Evolutionary conservation across 2,888 invertebrate species (phyloP).

Genomic region (Ellobium chinense): DNA sequence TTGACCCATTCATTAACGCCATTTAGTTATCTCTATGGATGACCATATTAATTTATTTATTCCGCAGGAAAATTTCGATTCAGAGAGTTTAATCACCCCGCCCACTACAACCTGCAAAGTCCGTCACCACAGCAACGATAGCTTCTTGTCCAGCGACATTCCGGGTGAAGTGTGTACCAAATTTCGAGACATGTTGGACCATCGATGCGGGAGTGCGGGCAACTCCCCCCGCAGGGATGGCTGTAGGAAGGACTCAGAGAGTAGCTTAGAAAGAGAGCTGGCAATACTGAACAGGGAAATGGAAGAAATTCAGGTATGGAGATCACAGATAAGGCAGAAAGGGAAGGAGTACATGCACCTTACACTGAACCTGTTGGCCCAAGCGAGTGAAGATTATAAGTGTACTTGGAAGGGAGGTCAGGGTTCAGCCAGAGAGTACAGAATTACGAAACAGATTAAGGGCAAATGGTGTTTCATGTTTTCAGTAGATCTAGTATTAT

Average conservation of each 20-base stretch:
- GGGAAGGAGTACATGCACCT: no score
- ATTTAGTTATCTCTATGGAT: not conserved
- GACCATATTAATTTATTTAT: conserved; percentile 26
- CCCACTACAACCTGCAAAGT: conserved; percentile 66
- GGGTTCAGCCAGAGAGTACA: no score
- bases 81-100: conserved; percentile 62
- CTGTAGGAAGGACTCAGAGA: conserved; percentile 69
- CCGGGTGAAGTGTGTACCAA: conserved; percentile 70
- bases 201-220: conserved; percentile 59
- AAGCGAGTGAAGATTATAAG: no score
- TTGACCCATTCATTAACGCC: not conserved
- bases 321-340: conserved; percentile 77
- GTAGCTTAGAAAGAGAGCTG: conserved; percentile 81
- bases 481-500: no score
- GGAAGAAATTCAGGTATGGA: conserved; percentile 80
- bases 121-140: conserved; percentile 75
- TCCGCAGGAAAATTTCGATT: conserved; percentile 71
- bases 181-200: conserved; percentile 73
- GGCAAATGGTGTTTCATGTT: no score
- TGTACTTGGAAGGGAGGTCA: no score
- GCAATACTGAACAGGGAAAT: conserved; percentile 82
- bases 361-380: no score
- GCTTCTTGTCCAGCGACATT: conserved; percentile 72
- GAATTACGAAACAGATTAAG: no score
- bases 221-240: conserved; percentile 55